A percentile compares a stretch with the other conserved stretches of the same genome.
Conservation (phyloP, 2,888 invertebrate genomes). For the Xylota segnis region DNA sequence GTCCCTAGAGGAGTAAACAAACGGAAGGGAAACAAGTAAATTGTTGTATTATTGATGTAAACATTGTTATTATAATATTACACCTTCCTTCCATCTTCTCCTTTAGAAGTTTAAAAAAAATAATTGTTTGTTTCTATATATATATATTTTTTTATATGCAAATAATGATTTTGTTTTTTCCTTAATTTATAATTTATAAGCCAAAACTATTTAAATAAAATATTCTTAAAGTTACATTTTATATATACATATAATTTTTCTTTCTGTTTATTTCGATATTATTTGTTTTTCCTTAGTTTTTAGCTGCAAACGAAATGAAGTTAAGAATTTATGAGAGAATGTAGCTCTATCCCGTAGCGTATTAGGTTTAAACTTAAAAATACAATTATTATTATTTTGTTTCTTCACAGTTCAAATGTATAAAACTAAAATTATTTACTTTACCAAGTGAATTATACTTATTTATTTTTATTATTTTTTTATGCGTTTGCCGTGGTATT, state of each 20-base stretch:
- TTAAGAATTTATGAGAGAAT: neutral
- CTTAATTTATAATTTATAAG: conserved; percentile 66
- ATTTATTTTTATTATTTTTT: conserved; percentile 7
- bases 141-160: conserved; percentile 46
- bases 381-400: neutral
- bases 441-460: conserved; percentile 5
- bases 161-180: conserved; percentile 36
- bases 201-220: conserved; percentile 64
- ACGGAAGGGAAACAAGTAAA: conserved; percentile 10
- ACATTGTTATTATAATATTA: conserved; percentile 9
- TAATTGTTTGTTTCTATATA: conserved; percentile 27
- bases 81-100: conserved; percentile 1
- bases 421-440: conserved; percentile 24
- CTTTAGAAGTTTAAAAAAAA: conserved; percentile 9
- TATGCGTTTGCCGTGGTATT: neutral
- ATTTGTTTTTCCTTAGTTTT: conserved; percentile 36
- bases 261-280: conserved; percentile 16
- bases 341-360: conserved; percentile 16
- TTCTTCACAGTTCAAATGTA: conserved; percentile 41
- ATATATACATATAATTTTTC: conserved; percentile 45
- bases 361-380: conserved; percentile 10
- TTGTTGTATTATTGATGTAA: conserved; percentile 39
- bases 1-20: conserved; percentile 46
- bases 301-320: neutral
- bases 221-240: conserved; percentile 32